A percentile compares a stretch with the other conserved stretches of the same genome.
These are phyloP conservation scores for Selenia dentaria DNA, from an alignment of 2,888 invertebrate species.

Conservation along the genomic window DNA sequence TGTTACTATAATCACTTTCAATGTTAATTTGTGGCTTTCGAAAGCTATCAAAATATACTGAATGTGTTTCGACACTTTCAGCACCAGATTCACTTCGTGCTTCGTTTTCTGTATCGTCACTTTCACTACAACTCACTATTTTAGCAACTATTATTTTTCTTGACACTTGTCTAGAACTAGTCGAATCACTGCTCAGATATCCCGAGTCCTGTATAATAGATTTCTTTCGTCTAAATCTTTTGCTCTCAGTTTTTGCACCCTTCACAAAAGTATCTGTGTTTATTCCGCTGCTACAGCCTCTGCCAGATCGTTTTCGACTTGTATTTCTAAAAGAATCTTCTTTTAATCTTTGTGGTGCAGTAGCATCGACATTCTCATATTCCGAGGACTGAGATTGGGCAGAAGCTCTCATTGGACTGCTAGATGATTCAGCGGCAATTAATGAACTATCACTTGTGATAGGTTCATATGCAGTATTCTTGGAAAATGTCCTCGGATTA, in stretches of 20 bases:
- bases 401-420: conserved; percentile 80
- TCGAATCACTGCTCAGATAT: conserved; percentile 93
- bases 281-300: conserved; percentile 40
- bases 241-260: conserved; percentile 54
- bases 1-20: conserved; percentile 45
- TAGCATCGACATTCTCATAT: conserved; percentile 65
- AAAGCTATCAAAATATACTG: conserved; percentile 92
- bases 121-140: conserved; percentile 87
- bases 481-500: conserved; percentile 70
- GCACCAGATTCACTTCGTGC: conserved; percentile 94
- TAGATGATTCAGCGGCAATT: conserved; percentile 48
- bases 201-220: conserved; percentile 89
- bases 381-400: conserved; percentile 78
- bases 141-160: conserved; percentile 77
- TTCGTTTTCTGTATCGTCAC: conserved; percentile 92
- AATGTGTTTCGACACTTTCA: conserved; percentile 94
- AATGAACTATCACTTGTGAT: conserved; percentile 45
- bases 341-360: conserved; percentile 37
- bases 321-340: conserved; percentile 52
- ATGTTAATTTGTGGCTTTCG: conserved; percentile 70
- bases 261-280: conserved; percentile 74
- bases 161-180: conserved; percentile 77
- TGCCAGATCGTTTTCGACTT: conserved; percentile 47
- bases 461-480: conserved; percentile 51
- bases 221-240: conserved; percentile 63